Evolutionary conservation across 2,113 vertebrate species (phyloP).

Genomic region (Syrrhaptes paradoxus): DNA sequence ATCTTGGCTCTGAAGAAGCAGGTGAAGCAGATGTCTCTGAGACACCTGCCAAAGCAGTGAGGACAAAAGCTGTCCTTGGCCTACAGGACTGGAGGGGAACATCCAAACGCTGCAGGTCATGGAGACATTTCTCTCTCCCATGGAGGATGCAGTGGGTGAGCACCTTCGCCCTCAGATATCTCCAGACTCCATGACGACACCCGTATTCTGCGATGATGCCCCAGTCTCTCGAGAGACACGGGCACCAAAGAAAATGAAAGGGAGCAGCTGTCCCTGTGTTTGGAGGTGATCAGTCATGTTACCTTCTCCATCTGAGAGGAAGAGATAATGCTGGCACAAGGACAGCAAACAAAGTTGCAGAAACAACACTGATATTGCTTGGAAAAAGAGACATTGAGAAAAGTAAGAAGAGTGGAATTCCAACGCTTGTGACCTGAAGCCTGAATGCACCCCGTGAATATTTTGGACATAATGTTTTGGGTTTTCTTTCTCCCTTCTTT

Average conservation of each 20-base stretch:
- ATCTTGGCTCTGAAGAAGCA: neutral
- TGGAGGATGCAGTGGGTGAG: conserved; percentile 70
- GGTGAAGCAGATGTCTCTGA: neutral
- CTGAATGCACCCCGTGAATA: neutral
- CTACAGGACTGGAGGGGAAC: conserved; percentile 56
- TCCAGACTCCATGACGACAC: conserved; percentile 57
- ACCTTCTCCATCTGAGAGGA: conserved; percentile 51
- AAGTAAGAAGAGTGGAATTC: conserved; percentile 39
- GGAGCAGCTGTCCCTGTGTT: conserved; percentile 48
- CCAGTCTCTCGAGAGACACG: neutral
- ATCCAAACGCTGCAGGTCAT: conserved; percentile 50
- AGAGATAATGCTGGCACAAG: conserved; percentile 63
- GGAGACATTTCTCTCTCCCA: neutral
- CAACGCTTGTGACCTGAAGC: neutral
- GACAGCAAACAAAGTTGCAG: neutral
- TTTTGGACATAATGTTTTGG: neutral
- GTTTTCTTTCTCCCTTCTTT: neutral
- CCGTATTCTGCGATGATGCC: conserved; percentile 58
- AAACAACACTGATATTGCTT: neutral
- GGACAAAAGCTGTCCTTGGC: conserved; percentile 37
- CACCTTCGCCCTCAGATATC: conserved; percentile 63
- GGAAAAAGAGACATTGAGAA: neutral
- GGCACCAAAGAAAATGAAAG: conserved; percentile 30
- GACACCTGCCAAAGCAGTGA: neutral
- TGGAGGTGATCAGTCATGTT: conserved; percentile 56